Evolutionary conservation across 2,797 vertebrate genomes (phyloP), one percentile per base, ranked within the genome.

Genomic region (Poecilia picta): DNA sequence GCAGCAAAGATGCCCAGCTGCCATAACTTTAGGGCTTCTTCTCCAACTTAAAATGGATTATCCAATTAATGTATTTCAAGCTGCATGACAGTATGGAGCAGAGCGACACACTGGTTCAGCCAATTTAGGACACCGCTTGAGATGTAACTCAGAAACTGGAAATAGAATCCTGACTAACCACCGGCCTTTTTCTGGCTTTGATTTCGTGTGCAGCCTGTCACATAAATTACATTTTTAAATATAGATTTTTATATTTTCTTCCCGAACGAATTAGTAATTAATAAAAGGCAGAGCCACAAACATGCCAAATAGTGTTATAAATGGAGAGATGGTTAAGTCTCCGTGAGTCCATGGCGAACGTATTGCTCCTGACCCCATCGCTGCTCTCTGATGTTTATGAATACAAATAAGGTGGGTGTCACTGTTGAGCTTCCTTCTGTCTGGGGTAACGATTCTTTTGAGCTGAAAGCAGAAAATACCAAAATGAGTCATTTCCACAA

Each of bases 301-400:
- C 85, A 89, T 85, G 85, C 75, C 83, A 83, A 83, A 85, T 86
- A 82, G 68, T 73, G 84, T 79, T 79, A 45, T 73, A 81, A 86
- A 91, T 78, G 55, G 74, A 88, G 86, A 86, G 83, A 84, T 45
- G 72, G 75, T 87, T 74, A 82, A 84, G 76, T 87, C 81, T 91
- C 71, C 51, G 79, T 89, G 85, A 93, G 89, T 81, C 86, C 79
- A 75, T 83, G 46, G 83, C 82, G 87, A 86, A 86, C 79, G 87
- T 89, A 94, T 93, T 93, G 93, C 86, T 93, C 83, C 87, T 93
- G 94, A 93, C 93, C 94, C 81, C 57, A 53, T 71, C 76, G 83
- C 88, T 89, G 91, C 91, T 91, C 89, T 85, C 75, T 83, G 88
- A 87, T 83, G 84, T 81, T 74, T 81, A 81, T 84, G 94, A 94